Evolutionary conservation across 2,113 vertebrate genomes (phyloP), one percentile per base, ranked within the genome.

Genomic region (Ammodytes dubius): DNA sequence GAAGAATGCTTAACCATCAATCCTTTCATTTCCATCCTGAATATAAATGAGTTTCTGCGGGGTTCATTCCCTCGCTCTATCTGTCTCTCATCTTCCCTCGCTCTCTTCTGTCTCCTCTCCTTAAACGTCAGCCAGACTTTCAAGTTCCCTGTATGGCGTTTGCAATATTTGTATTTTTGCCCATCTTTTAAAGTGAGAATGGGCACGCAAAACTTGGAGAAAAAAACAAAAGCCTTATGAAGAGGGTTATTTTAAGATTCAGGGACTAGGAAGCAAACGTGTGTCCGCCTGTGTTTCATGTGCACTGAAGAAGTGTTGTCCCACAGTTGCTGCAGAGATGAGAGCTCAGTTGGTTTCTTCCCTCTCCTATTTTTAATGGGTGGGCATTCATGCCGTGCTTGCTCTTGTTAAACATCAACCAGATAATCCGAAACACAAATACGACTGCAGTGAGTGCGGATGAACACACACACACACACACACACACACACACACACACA

Each of bases 11-110:
- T 86, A 68, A 81, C 78, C 65, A 78, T 74, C 71, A 84, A 49
- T 84, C 77, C 79, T 86, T 87, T 88, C 81, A 87, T 91, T 89
- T 84, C 59, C 70, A 72, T 64, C 47, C 68, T 79, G 86, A 89
- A 90, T 92, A 84, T 88, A 82, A 87, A 93, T 84, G 35, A 84
- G 79, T 64, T 70, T 84, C 68, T 70, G 60, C 66, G 0, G 74
- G 69, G 80, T 83, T 80, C 63, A 37, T 74, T 81, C 67, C 74
- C 72, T 73, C 54, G 4, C 70, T 60, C 71, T 79, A 72, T 87
- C 79, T 76, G 71, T 83, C 70, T 86, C 67, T 86, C 83, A 72
- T 89, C 80, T 89, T 52, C n/a, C 49, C 27, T 27, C 27, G 27
- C 27, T 49, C 35, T 73, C 47, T 60, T 27, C 56, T 7, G 7